A percentile compares a stretch with the other conserved stretches of the same genome.
phyloP scores from a whole-genome alignment of 2,113 vertebrate species.

The Girardinichthys multiradiatus region DNA sequence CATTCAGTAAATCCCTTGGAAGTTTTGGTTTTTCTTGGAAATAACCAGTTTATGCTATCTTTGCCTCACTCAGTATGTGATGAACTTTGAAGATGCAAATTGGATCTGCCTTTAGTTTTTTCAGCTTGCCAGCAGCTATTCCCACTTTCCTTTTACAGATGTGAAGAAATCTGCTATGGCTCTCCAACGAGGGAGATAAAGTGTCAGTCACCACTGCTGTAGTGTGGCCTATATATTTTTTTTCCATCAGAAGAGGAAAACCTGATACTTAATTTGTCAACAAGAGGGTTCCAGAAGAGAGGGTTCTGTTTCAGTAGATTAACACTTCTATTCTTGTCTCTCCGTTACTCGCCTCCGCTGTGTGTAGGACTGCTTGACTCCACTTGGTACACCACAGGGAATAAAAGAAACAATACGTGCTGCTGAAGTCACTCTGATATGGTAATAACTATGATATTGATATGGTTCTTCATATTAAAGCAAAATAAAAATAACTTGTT shows the following conservation, averaged over 20 bases:
- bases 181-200: not conserved
- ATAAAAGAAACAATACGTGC: not conserved
- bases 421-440: not conserved
- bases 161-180: not conserved
- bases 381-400: not conserved
- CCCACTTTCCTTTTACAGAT: not conserved
- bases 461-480: not conserved
- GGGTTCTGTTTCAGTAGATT: conserved; percentile 5
- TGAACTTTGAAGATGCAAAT: conserved; percentile 1
- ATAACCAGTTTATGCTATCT: not conserved
- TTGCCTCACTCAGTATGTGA: not conserved
- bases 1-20: not conserved
- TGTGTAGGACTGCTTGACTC: not conserved
- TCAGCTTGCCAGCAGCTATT: not conserved
- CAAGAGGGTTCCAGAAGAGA: not conserved
- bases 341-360: not conserved
- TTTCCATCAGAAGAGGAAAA: not conserved
- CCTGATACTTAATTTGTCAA: conserved; percentile 5
- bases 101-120: not conserved
- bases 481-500: not conserved
- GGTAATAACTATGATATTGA: not conserved
- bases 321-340: conserved; percentile 9
- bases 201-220: not conserved
- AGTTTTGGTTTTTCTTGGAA: not conserved
- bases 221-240: not conserved